phyloP scores from a whole-genome alignment of 2,888 invertebrate genomes.

The Cynaeus angustus region DNA sequence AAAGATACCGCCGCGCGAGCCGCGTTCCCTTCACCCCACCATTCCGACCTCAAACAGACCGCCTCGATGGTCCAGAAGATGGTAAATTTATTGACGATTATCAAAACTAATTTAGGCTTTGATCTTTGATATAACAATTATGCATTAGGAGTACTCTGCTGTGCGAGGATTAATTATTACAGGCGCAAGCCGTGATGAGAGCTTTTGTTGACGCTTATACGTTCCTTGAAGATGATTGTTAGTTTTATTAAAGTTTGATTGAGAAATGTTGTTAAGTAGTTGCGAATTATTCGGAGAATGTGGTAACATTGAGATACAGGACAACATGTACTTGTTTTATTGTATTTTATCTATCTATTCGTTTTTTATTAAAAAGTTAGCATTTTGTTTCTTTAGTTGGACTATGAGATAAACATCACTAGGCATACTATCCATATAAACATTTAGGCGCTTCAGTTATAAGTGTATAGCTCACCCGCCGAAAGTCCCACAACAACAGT shows the following conservation, averaged over 20 bases:
- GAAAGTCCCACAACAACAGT: too few species aligned
- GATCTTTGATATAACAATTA: conserved; percentile 65
- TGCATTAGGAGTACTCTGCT: conserved; percentile 41
- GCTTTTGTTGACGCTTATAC: conserved; percentile 2
- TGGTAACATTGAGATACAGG: neutral
- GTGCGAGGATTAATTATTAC: conserved; percentile 35
- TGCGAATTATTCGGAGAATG: neutral
- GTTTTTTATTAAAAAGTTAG: too few species aligned
- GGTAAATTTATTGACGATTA: conserved; percentile 68
- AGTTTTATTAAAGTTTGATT: conserved; percentile 13
- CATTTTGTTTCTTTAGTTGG: too few species aligned
- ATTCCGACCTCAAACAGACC: conserved; percentile 64
- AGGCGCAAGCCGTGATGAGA: conserved; percentile 10
- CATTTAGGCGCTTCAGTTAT: neutral
- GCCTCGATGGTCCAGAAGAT: conserved; percentile 61
- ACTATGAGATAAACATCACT: too few species aligned
- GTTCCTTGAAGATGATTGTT: neutral
- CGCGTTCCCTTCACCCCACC: conserved; percentile 60
- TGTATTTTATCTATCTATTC: too few species aligned
- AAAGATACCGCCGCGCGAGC: conserved; percentile 70
- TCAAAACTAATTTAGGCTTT: conserved; percentile 67
- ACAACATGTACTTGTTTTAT: too few species aligned
- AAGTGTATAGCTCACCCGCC: too few species aligned
- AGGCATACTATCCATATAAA: too few species aligned
- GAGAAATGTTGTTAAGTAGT: conserved; percentile 15